A percentile compares a stretch with the other conserved stretches of the same genome.
These are phyloP conservation scores for Cheilosia soror DNA, from an alignment of 2,888 invertebrate genomes.

Conservation along the genomic window DNA sequence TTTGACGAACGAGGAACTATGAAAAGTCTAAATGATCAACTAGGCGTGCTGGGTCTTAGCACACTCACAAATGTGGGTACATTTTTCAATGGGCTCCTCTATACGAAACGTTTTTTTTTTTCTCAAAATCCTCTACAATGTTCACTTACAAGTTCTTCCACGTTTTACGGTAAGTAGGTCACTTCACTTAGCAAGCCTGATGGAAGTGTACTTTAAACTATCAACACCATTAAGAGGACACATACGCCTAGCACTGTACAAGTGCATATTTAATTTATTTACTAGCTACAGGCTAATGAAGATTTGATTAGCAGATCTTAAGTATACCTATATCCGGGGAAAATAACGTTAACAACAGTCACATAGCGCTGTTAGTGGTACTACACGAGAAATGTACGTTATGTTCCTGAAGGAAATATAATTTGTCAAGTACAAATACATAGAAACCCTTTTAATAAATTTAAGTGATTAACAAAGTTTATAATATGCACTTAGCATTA, in stretches of 20 bases:
- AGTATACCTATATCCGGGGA: too few relatives aligned
- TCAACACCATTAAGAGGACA: not conserved
- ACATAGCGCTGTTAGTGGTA: too few relatives aligned
- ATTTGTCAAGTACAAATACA: too few relatives aligned
- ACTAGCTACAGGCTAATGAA: not conserved
- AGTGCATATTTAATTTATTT: not conserved
- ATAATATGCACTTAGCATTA: too few relatives aligned
- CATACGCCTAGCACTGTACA: not conserved
- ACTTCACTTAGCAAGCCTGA: not conserved
- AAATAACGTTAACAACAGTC: too few relatives aligned
- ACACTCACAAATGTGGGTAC: too few relatives aligned
- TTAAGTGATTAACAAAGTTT: too few relatives aligned
- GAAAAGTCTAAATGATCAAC: not conserved
- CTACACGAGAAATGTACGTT: too few relatives aligned
- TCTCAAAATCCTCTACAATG: not conserved
- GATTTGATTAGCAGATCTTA: not conserved
- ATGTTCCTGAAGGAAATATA: not conserved
- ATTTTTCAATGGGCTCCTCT: too few relatives aligned
- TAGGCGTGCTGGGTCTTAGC: too few relatives aligned
- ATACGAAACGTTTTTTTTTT: not conserved
- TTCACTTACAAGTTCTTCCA: not conserved
- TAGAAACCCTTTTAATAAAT: too few relatives aligned
- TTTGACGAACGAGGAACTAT: not conserved
- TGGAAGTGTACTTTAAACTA: not conserved
- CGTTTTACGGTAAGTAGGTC: not conserved